phyloP scores from a whole-genome alignment of 1,140 invertebrate genomes.

The Dendroctonus ponderosae region DNA sequence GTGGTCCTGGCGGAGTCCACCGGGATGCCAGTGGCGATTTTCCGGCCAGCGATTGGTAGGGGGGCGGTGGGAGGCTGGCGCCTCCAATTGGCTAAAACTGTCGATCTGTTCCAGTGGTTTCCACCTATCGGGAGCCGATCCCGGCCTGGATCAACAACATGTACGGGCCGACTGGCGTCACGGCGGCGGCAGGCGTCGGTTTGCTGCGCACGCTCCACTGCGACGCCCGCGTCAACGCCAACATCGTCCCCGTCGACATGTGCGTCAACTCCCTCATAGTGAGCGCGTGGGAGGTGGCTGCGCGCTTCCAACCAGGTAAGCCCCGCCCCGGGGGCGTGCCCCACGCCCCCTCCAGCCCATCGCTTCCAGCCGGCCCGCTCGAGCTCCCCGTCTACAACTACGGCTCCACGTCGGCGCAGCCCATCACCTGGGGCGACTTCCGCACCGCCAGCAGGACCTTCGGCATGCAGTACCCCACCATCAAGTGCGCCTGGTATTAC shows the following conservation, averaged over 20 bases:
- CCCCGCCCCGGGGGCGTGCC: not conserved
- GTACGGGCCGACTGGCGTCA: constrained; percentile 79
- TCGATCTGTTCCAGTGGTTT: constrained; percentile 62
- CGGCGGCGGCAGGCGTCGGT: constrained; percentile 60
- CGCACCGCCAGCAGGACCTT: constrained; percentile 33
- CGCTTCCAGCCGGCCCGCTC: constrained; percentile 8
- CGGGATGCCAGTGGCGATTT: constrained; percentile 70
- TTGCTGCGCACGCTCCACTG: constrained; percentile 70
- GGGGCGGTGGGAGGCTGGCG: no score
- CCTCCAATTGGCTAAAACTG: constrained; percentile 17
- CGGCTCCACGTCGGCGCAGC: constrained; percentile 66
- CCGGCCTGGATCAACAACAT: constrained; percentile 87
- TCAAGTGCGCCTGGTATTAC: constrained; percentile 48
- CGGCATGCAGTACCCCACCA: constrained; percentile 34
- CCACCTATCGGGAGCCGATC: constrained; percentile 74
- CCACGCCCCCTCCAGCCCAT: not conserved
- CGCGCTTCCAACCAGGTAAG: constrained; percentile 28
- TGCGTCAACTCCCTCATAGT: constrained; percentile 80
- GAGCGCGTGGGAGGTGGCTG: constrained; percentile 46
- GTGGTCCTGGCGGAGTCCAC: constrained; percentile 63
- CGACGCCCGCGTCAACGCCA: constrained; percentile 62
- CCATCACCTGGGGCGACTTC: constrained; percentile 52
- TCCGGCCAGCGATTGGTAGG: constrained; percentile 70
- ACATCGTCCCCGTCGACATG: constrained; percentile 85
- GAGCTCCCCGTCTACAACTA: constrained; percentile 68